These are phyloP conservation scores for Neofelis nebulosa DNA, from an alignment of 2,113 vertebrate genomes.

Conservation along the genomic window DNA sequence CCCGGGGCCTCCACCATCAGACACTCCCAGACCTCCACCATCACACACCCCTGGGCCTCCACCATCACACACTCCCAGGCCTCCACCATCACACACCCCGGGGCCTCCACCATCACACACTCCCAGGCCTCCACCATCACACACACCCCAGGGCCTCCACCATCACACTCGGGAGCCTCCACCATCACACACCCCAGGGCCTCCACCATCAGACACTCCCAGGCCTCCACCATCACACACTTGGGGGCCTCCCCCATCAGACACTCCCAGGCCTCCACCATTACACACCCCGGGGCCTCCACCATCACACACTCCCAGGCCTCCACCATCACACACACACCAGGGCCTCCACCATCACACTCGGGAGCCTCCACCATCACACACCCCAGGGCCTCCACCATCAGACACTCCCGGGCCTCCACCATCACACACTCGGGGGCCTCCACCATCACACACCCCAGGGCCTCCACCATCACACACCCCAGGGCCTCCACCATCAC, in stretches of 20 bases:
- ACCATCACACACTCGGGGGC: too few relatives aligned
- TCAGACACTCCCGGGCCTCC: neutral
- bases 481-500: neutral
- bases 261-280: neutral
- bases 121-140: too few relatives aligned
- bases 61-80: neutral
- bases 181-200: neutral
- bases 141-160: neutral
- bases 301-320: too few relatives aligned
- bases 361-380: too few relatives aligned
- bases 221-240: neutral
- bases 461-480: neutral
- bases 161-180: too few relatives aligned
- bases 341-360: too few relatives aligned
- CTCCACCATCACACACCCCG: neutral
- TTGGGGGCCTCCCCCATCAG: too few relatives aligned
- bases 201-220: neutral
- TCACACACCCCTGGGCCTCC: neutral
- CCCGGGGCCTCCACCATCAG: neutral
- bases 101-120: neutral
- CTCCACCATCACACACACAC: too few relatives aligned
- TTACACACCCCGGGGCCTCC: too few relatives aligned
- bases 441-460: neutral
- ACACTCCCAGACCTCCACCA: neutral
- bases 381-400: too few relatives aligned